These are phyloP conservation scores for Strix uralensis DNA, from an alignment of 2,113 vertebrate species.

Conservation along the genomic window DNA sequence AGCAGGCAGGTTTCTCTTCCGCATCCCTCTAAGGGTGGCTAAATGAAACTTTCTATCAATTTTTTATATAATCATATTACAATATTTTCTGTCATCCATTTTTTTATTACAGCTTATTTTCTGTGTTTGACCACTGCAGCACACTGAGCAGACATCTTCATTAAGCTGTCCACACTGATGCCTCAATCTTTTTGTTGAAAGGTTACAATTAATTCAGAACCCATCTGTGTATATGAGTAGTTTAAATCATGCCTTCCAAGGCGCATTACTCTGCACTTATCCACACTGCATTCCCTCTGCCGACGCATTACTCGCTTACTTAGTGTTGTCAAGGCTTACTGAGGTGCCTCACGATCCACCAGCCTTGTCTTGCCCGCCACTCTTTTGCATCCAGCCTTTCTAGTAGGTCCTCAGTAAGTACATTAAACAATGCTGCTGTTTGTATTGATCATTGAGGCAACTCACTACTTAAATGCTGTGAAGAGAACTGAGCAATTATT, in stretches of 20 bases:
- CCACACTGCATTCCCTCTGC: slow-evolving; percentile 35
- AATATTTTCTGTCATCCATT: background rate
- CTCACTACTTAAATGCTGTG: slow-evolving; percentile 36
- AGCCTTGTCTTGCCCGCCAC: slow-evolving; percentile 26
- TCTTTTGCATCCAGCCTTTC: slow-evolving; percentile 17
- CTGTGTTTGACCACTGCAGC: slow-evolving; percentile 1
- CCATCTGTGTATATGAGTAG: slow-evolving; percentile 8
- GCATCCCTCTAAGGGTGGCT: background rate
- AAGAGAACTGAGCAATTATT: slow-evolving; percentile 52
- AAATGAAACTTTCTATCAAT: slow-evolving; percentile 17
- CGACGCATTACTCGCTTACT: slow-evolving; percentile 38
- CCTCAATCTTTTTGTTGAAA: slow-evolving; percentile 55
- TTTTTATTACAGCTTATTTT: slow-evolving; percentile 43
- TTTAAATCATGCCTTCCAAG: slow-evolving; percentile 61
- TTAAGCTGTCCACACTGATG: slow-evolving; percentile 40
- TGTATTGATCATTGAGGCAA: slow-evolving; percentile 15
- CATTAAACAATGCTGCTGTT: slow-evolving; percentile 17
- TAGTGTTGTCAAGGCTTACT: slow-evolving; percentile 26
- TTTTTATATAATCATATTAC: background rate
- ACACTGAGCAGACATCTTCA: slow-evolving; percentile 47
- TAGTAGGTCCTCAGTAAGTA: slow-evolving; percentile 33
- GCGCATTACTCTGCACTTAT: slow-evolving; percentile 9
- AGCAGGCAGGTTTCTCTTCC: background rate
- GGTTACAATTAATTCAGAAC: slow-evolving; percentile 63
- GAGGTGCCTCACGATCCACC: slow-evolving; percentile 23